Conservation (phyloP, 2,113 vertebrate species). For the Pseudorasbora parva region DNA sequence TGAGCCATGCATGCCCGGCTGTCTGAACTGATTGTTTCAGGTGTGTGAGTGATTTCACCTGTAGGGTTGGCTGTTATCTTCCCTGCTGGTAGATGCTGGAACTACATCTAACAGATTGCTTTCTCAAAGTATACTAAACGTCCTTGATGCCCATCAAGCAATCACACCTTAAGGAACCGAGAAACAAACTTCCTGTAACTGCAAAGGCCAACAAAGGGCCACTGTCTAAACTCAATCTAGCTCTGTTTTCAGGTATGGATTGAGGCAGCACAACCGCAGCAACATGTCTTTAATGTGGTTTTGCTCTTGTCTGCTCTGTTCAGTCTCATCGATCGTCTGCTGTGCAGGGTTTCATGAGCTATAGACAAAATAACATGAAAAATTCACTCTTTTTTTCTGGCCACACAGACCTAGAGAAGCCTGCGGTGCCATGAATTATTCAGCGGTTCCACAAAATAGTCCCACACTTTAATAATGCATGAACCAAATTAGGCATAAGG, state of each 20-base stretch:
- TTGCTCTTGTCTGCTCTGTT: neutral
- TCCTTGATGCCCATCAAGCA: neutral
- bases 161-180: neutral
- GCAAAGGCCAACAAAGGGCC: slow-evolving; percentile 1
- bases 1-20: neutral
- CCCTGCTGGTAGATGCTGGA: neutral
- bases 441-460: slow-evolving; percentile 70
- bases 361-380: slow-evolving; percentile 53
- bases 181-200: slow-evolving; percentile 15
- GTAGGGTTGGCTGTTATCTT: slow-evolving; percentile 26
- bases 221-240: slow-evolving; percentile 15
- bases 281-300: slow-evolving; percentile 28
- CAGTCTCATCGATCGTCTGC: neutral
- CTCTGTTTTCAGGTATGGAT: slow-evolving; percentile 24
- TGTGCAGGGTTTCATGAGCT: neutral
- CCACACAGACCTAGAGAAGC: slow-evolving; percentile 62
- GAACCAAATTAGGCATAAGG: slow-evolving; percentile 31
- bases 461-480: slow-evolving; percentile 70
- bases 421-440: slow-evolving; percentile 74
- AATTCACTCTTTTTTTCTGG: slow-evolving; percentile 12
- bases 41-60: slow-evolving; percentile 67
- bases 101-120: neutral
- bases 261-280: neutral
- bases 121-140: neutral
- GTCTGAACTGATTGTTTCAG: slow-evolving; percentile 62